Evolutionary conservation across 64 coral and sea anemone species (phyloP).

Genomic region (Pocillopora verrucosa): DNA sequence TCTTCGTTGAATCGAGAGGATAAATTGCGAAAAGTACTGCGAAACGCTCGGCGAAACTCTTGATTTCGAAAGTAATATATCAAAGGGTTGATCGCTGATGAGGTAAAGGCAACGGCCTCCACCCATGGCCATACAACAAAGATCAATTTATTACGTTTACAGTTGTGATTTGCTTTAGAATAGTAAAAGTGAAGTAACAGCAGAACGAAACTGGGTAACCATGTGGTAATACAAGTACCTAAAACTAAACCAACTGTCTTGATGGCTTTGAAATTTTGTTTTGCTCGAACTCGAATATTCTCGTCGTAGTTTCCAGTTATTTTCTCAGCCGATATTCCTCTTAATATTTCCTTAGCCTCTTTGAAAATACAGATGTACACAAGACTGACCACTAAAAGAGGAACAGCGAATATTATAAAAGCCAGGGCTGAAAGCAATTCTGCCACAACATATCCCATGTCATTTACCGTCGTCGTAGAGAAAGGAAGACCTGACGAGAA

Average conservation of each 20-base stretch:
- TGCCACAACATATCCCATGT: not conserved
- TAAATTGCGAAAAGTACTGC: too few species aligned
- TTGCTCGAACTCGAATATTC: not conserved
- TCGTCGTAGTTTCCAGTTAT: not conserved
- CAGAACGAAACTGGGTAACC: not conserved
- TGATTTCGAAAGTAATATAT: not conserved
- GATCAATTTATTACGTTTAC: not conserved
- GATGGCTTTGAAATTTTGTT: not conserved
- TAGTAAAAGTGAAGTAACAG: not conserved
- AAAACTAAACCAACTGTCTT: not conserved
- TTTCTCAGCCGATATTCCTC: not conserved
- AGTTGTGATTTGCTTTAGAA: not conserved
- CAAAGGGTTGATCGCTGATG: constrained; percentile 1
- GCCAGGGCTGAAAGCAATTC: not conserved
- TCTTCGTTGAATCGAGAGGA: too few species aligned
- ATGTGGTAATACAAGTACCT: not conserved
- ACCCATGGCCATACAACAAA: not conserved
- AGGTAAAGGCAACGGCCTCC: not conserved
- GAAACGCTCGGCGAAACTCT: not conserved
- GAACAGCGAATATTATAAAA: not conserved
- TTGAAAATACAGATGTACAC: not conserved
- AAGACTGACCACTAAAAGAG: not conserved
- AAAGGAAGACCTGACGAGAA: not conserved
- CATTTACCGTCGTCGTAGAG: not conserved
- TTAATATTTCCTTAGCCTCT: not conserved